Conservation (phyloP, 2,888 invertebrate species). For the Apoda limacodes region DNA sequence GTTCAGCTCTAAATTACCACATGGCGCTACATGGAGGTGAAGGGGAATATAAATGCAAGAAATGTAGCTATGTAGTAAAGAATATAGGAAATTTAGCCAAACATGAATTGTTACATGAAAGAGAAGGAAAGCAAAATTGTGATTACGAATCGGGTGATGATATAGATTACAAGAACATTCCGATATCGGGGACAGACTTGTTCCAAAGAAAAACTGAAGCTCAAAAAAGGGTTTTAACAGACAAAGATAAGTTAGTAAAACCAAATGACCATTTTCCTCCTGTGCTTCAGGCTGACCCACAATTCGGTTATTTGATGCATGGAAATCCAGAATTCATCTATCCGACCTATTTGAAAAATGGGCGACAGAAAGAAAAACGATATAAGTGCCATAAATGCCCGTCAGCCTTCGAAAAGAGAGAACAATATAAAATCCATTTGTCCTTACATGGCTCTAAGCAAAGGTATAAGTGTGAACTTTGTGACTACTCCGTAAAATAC, state of each 20-base stretch:
- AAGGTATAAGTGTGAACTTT: slow-evolving; percentile 83
- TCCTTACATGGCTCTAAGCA: slow-evolving; percentile 87
- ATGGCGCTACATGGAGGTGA: slow-evolving; percentile 74
- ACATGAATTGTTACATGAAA: slow-evolving; percentile 71
- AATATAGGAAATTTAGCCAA: slow-evolving; percentile 75
- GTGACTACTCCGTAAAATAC: slow-evolving; percentile 90
- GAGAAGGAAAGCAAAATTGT: slow-evolving; percentile 37
- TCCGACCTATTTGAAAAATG: slow-evolving; percentile 80
- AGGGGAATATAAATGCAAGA: slow-evolving; percentile 75
- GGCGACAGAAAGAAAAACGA: slow-evolving; percentile 79
- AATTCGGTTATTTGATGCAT: slow-evolving; percentile 76
- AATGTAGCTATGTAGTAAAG: slow-evolving; percentile 78
- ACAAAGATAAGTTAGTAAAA: slow-evolving; percentile 61
- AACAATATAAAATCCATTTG: slow-evolving; percentile 86
- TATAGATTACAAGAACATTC: slow-evolving; percentile 63
- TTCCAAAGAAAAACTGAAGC: slow-evolving; percentile 74
- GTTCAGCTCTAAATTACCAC: slow-evolving; percentile 77
- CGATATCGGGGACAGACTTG: slow-evolving; percentile 74
- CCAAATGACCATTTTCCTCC: slow-evolving; percentile 67
- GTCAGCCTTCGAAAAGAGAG: slow-evolving; percentile 86
- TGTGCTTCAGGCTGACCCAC: slow-evolving; percentile 71
- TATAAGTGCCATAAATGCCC: slow-evolving; percentile 90
- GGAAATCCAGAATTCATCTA: slow-evolving; percentile 84
- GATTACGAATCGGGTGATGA: slow-evolving; percentile 65
- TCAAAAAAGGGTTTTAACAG: slow-evolving; percentile 57